Evolutionary conservation across 92 coral and sea anemone genomes (phyloP), one percentile per base, ranked within the genome.

Genomic region (Siderastrea radians): DNA sequence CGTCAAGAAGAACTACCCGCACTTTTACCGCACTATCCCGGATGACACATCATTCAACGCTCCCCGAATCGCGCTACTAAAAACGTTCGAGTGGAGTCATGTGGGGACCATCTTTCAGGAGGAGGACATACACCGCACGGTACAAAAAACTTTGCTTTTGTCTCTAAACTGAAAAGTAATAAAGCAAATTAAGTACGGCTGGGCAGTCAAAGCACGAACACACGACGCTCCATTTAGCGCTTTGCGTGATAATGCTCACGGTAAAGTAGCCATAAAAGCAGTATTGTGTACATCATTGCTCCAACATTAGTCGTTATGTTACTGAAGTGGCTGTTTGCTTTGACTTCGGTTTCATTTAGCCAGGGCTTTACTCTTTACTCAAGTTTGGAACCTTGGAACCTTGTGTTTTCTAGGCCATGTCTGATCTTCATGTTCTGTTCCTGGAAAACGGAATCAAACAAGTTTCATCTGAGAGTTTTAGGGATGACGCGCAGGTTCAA

Each of bases 21-120:
- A 95, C 68, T 95, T 95, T 80, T 95, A 91, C 82, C 96, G 98
- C 55, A 95, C 98, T 15, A 95, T 95, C 71, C 98, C 98, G 10
- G 96, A 90, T 48, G 98, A 95, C 54, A 86, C 96, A 0, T 95
- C 98, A 7, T 95, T 95, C 86, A 95, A 86, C 91, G 89, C 68
- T 9, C 98, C 98, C 10, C 92, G 96, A 45, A 75, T 95, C 9
- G 95, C 96, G 17, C 52, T 95, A 67, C 92, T 95, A 19, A 86
- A 88, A 73, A 87, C 88, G 7, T 93, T 94, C 62, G 74, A 93
- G 57, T 95, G 98, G 98, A 79, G 88, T 48, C 91, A 91, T 51
- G 98, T 91, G 38, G 98, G 92, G 9, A 89, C 92, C 16, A 88
- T 95, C 16, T 94, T 93, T 73, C 96, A 89, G 55, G 98, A 93